Evolutionary conservation across 2,888 invertebrate genomes (phyloP).

Genomic region (Ceriagrion tenellum): DNA sequence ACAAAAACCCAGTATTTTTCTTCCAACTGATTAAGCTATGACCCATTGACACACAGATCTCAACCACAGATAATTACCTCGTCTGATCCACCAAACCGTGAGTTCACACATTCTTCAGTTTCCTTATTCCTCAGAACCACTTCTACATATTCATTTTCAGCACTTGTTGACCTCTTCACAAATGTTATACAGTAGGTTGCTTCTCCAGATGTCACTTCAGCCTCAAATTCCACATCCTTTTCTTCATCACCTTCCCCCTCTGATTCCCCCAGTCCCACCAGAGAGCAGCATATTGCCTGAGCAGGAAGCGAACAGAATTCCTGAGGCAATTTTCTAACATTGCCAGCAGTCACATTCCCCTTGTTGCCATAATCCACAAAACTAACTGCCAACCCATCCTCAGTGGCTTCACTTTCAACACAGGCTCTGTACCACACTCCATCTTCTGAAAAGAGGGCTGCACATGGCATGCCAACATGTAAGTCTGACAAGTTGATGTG

Average conservation of each 20-base stretch:
- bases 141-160: background rate
- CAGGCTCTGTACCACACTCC: conserved; percentile 84
- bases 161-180: background rate
- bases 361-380: conserved; percentile 86
- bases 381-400: conserved; percentile 82
- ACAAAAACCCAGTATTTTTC: too few relatives aligned
- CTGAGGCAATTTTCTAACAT: conserved; percentile 80
- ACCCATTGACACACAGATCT: too few relatives aligned
- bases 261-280: conserved; percentile 82
- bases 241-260: conserved; percentile 76
- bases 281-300: conserved; percentile 85
- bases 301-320: conserved; percentile 83
- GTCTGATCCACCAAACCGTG: conserved; percentile 44
- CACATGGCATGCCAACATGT: conserved; percentile 81
- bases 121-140: conserved; percentile 50
- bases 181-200: background rate
- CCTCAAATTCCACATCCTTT: conserved; percentile 3
- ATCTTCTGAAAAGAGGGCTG: conserved; percentile 82
- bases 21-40: too few relatives aligned
- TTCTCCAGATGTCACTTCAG: conserved; percentile 12
- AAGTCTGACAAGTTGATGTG: conserved; percentile 73
- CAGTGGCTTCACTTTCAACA: conserved; percentile 79
- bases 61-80: background rate
- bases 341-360: conserved; percentile 81
- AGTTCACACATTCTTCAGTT: conserved; percentile 6